phyloP scores from a whole-genome alignment of 2,797 vertebrate species.

The Masticophis lateralis region DNA sequence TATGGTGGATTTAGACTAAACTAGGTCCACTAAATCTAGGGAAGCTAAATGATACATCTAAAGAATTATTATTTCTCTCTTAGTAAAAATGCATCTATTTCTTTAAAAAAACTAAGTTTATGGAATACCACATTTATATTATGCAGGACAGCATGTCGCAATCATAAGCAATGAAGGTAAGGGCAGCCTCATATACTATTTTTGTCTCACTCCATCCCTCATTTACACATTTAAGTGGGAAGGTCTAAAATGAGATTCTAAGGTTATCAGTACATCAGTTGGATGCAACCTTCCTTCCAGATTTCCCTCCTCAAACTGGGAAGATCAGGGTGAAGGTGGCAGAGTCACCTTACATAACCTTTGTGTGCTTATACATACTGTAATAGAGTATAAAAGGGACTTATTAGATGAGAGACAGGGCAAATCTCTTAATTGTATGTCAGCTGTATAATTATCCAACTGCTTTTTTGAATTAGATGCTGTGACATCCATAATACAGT shows the following conservation, averaged over 20 bases:
- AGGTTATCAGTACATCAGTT: too few species aligned
- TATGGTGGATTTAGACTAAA: not conserved
- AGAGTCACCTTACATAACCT: not conserved
- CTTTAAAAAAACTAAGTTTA: not conserved
- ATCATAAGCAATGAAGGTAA: not conserved
- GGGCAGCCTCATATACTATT: not conserved
- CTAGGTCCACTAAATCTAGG: not conserved
- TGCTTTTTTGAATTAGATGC: not conserved
- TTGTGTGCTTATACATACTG: not conserved
- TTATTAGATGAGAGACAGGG: not conserved
- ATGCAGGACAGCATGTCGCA: not conserved
- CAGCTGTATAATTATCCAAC: not conserved
- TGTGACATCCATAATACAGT: not conserved
- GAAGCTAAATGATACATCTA: not conserved
- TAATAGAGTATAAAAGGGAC: not conserved
- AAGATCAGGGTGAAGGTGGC: not conserved
- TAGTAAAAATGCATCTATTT: not conserved
- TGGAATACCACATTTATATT: not conserved
- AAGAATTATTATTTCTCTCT: not conserved
- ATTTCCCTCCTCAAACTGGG: not conserved
- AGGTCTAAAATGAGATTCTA: not conserved
- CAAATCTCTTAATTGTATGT: not conserved
- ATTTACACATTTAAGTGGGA: not conserved
- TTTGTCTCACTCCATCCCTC: not conserved
- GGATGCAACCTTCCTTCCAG: not conserved